A percentile compares a stretch with the other conserved stretches of the same genome.
Conservation (phyloP, 2,113 vertebrate genomes). For the Seriola rivoliana region DNA sequence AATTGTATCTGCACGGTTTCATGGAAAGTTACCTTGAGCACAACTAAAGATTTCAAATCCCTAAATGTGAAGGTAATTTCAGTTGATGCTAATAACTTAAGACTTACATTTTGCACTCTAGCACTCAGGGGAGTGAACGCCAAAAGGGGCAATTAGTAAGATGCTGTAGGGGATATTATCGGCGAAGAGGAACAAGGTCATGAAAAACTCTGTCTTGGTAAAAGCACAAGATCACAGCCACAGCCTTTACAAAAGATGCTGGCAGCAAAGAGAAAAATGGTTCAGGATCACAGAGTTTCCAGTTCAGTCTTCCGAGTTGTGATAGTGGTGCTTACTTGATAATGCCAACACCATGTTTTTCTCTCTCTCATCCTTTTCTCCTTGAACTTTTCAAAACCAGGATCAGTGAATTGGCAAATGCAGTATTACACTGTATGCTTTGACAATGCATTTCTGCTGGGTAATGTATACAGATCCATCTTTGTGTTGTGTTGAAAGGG, state of each 20-base stretch:
- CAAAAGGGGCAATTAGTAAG: neutral
- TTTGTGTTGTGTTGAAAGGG: constrained; percentile 32
- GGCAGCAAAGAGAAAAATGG: neutral
- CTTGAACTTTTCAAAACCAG: neutral
- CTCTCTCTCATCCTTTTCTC: neutral
- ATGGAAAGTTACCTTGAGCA: neutral
- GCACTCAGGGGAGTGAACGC: neutral
- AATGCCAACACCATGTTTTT: constrained; percentile 5
- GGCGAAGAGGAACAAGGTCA: neutral
- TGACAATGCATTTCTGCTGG: constrained; percentile 12
- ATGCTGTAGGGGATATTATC: neutral
- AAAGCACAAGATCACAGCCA: neutral
- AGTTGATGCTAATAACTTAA: neutral
- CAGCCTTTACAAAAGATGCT: constrained; percentile 19
- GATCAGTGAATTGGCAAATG: constrained; percentile 6
- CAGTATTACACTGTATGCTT: neutral
- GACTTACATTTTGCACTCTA: neutral
- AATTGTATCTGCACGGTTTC: neutral
- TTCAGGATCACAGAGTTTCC: constrained; percentile 16
- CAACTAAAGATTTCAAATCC: neutral
- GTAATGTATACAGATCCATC: constrained; percentile 13
- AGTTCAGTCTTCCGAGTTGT: constrained; percentile 4
- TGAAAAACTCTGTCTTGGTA: neutral
- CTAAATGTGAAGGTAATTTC: neutral
- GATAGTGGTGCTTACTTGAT: constrained; percentile 2